Conservation (phyloP, 2,888 invertebrate species). For the Phortica magna region DNA sequence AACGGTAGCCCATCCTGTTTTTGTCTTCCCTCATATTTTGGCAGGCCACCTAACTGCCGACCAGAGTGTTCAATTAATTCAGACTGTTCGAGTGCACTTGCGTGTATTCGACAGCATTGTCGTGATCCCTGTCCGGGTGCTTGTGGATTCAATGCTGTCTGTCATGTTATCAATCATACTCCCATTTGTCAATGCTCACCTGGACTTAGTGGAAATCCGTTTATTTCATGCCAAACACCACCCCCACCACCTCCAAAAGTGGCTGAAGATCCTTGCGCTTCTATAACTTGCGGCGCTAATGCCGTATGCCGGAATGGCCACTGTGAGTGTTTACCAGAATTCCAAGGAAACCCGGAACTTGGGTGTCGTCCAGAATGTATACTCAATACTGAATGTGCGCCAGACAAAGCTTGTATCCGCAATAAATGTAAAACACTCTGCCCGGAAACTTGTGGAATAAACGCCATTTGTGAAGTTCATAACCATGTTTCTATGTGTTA, state of each 20-base stretch:
- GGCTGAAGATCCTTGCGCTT: constrained; percentile 83
- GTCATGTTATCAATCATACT: constrained; percentile 83
- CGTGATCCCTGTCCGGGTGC: constrained; percentile 86
- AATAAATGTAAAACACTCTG: constrained; percentile 86
- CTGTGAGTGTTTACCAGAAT: constrained; percentile 84
- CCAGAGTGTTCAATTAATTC: constrained; percentile 85
- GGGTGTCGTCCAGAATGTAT: constrained; percentile 86
- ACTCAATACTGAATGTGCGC: constrained; percentile 83
- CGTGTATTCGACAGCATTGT: constrained; percentile 86
- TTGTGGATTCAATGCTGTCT: constrained; percentile 83
- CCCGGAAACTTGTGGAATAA: constrained; percentile 84
- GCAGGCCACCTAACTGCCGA: constrained; percentile 85
- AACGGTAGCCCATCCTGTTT: constrained; percentile 83
- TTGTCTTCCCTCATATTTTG: constrained; percentile 83
- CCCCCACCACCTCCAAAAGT: constrained; percentile 67
- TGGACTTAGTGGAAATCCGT: constrained; percentile 83
- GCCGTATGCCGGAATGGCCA: constrained; percentile 84
- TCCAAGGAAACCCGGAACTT: constrained; percentile 82
- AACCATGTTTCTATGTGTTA: constrained; percentile 86
- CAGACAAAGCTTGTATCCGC: constrained; percentile 82
- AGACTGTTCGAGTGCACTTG: constrained; percentile 84
- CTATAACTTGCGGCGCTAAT: constrained; percentile 85
- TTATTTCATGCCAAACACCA: constrained; percentile 81
- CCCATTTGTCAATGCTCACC: constrained; percentile 84
- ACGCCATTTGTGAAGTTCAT: constrained; percentile 85